These are phyloP conservation scores for Cryptocheilus praepositus DNA, from an alignment of 2,888 invertebrate genomes.

Conservation along the genomic window DNA sequence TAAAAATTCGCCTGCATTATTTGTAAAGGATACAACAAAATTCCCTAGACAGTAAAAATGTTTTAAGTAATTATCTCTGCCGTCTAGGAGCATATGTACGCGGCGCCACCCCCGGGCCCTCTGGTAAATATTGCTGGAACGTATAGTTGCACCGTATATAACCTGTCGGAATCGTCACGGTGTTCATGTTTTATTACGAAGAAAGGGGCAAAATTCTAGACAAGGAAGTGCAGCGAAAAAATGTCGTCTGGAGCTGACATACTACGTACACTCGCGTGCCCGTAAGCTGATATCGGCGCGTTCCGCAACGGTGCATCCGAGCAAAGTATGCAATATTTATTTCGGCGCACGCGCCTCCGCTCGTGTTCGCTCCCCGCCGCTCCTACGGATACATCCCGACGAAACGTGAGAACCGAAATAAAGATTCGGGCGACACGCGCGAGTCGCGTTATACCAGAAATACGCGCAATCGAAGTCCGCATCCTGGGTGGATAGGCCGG, in stretches of 20 bases:
- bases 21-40: no score
- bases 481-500: slow-evolving; percentile 29
- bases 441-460: slow-evolving; percentile 57
- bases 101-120: no score
- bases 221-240: slow-evolving; percentile 21
- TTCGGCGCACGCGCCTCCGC: slow-evolving; percentile 44
- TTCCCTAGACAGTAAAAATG: no score
- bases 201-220: slow-evolving; percentile 14
- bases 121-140: no score
- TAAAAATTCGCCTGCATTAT: no score
- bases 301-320: slow-evolving; percentile 39
- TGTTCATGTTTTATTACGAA: slow-evolving; percentile 5
- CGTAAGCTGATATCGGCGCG: slow-evolving; percentile 18
- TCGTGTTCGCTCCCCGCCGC: slow-evolving; percentile 21
- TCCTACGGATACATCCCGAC: slow-evolving; percentile 32
- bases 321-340: slow-evolving; percentile 55
- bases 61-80: no score
- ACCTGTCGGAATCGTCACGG: not conserved
- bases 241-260: slow-evolving; percentile 25
- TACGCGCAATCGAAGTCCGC: slow-evolving; percentile 52
- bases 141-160: no score
- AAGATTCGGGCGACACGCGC: slow-evolving; percentile 57
- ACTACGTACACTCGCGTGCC: slow-evolving; percentile 41
- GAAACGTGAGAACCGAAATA: slow-evolving; percentile 62
- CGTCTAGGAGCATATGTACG: no score